Evolutionary conservation across 2,113 vertebrate genomes (phyloP).

Genomic region (Protomyctophum bolini): DNA sequence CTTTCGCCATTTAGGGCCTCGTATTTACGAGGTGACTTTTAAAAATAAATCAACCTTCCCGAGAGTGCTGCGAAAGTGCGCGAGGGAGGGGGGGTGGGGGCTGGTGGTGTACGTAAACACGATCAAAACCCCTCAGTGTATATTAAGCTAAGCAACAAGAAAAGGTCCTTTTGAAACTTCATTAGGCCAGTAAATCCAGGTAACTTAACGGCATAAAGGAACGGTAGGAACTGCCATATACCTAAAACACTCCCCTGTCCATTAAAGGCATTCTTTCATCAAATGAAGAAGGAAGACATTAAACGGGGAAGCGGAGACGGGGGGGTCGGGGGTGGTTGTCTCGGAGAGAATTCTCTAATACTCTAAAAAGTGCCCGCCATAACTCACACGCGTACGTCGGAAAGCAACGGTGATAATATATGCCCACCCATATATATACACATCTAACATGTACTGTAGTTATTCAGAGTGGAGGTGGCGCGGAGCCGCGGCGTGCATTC

Average conservation of each 20-base stretch:
- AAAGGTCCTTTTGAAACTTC: conserved; percentile 66
- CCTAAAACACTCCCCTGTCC: conserved; percentile 67
- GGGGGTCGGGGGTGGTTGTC: conserved; percentile 62
- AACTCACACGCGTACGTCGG: conserved; percentile 62
- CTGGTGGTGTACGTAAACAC: conserved; percentile 49
- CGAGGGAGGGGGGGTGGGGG: no score
- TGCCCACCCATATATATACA: conserved; percentile 54
- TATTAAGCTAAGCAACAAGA: conserved; percentile 60
- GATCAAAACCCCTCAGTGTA: conserved; percentile 52
- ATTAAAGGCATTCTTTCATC: conserved; percentile 75
- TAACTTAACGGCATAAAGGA: conserved; percentile 60
- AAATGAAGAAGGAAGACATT: conserved; percentile 59
- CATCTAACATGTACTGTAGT: conserved; percentile 48
- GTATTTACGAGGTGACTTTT: conserved; percentile 62
- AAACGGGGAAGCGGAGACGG: not conserved
- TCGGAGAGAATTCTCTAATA: conserved; percentile 50
- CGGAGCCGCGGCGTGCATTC: conserved; percentile 56
- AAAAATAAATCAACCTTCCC: conserved; percentile 64
- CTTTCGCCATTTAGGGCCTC: conserved; percentile 37
- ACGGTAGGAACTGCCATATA: conserved; percentile 62
- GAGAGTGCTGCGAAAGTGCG: conserved; percentile 46
- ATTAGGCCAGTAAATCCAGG: conserved; percentile 70
- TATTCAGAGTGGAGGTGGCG: conserved; percentile 67
- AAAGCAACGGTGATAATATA: conserved; percentile 49
- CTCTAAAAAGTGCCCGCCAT: conserved; percentile 58